Evolutionary conservation across 23 tunicate genomes (phyloP), one percentile per base, ranked within the genome.

Genomic region (Ciona savignyi): DNA sequence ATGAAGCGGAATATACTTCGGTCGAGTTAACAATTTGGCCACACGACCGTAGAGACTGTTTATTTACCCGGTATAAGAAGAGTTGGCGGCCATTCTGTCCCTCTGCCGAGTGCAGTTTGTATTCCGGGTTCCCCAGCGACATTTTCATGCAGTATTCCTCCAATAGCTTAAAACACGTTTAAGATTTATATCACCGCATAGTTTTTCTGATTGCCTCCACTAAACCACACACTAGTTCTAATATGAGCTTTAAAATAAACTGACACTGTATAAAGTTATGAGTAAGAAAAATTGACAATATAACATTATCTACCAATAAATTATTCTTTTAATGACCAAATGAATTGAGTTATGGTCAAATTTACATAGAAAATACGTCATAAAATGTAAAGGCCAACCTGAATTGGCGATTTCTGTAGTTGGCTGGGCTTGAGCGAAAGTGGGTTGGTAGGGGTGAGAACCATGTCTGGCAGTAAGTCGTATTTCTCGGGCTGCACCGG

Each of bases 391-490:
- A n/a, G n/a, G n/a, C 20, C n/a, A 27, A 91, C 97, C 73, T 91
- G 97, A 19, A 72, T 77, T 85, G 85, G 68, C 67, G 97, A 85
- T 48, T 91, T 91, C 86, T 74, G 97, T 27, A 27, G 93, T 78
- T 82, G 65, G 87, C 74, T 85, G 93, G 74, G 86, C 67, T 84
- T 91, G 97, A 91, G 89, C 67, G 97, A 91, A 48, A 34, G 78
- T 33, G 86, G 97, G 74, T 76, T 91, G 97, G 80, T 91, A 91
- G 97, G 97, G 97, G 68, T 91, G 86, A 91, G 97, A 35, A 78
- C 97, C 97, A 85, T 91, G 80, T 76, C 97, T 68, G 97, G 97
- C 86, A 72, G 91, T 80, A 91, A 91, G 97, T 91, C 97, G 97
- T 65, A 91, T 91, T 85, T 91, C 97, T 78, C 97, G 71, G 67